A percentile compares a stretch with the other conserved stretches of the same genome.
phyloP scores from a whole-genome alignment of 2,113 vertebrate species.

The Muntiacus muntjak region DNA sequence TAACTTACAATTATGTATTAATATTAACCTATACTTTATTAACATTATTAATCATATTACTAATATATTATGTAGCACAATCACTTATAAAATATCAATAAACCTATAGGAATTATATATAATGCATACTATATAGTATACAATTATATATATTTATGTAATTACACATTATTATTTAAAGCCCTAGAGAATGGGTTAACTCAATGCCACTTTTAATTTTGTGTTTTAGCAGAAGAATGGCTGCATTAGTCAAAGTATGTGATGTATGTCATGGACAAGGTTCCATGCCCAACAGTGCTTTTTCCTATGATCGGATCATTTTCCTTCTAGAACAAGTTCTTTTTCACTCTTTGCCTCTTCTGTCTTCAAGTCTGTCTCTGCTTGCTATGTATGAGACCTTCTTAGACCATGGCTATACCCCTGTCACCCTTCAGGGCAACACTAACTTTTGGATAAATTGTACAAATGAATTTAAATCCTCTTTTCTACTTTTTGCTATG shows the following conservation, averaged over 20 bases:
- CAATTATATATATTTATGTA: neutral
- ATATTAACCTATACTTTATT: neutral
- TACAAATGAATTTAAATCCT: neutral
- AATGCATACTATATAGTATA: too few relatives aligned
- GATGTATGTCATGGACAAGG: neutral
- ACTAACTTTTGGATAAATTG: neutral
- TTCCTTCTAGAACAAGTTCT: neutral
- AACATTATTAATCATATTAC: neutral
- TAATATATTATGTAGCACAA: neutral
- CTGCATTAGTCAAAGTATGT: neutral
- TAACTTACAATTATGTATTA: neutral
- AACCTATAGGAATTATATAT: neutral
- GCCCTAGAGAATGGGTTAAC: neutral
- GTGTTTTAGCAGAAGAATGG: neutral
- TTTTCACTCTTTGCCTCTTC: neutral
- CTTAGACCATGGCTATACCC: neutral
- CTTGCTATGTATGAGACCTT: neutral
- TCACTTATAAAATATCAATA: neutral
- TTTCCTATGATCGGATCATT: neutral
- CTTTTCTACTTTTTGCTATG: neutral
- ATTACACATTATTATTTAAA: neutral
- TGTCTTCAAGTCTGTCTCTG: neutral
- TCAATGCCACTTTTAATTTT: neutral
- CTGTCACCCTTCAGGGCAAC: neutral
- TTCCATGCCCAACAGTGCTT: neutral